These are phyloP conservation scores for Desmophyllum pertusum DNA, from an alignment of 92 coral and sea anemone species.

Conservation along the genomic window DNA sequence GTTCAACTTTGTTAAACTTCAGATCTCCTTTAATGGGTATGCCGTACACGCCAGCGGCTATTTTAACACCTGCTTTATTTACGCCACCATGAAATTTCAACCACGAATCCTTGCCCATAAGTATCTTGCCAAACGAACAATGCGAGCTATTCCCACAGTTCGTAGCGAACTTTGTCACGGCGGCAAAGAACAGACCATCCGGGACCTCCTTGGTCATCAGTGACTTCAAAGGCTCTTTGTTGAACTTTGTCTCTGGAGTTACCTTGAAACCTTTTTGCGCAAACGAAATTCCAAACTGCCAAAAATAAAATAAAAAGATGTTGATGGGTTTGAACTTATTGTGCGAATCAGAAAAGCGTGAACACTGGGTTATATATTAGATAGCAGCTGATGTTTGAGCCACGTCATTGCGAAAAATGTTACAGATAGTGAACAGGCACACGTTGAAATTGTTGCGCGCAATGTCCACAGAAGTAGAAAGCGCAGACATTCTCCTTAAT, in stretches of 20 bases:
- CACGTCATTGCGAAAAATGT: neutral
- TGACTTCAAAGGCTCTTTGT: constrained; percentile 63
- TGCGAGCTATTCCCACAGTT: constrained; percentile 55
- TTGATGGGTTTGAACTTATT: neutral
- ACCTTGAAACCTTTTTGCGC: constrained; percentile 73
- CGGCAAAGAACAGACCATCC: constrained; percentile 67
- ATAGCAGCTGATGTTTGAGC: too few relatives aligned
- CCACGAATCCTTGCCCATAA: constrained; percentile 66
- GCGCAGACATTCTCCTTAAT: too few relatives aligned
- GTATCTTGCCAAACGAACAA: constrained; percentile 53
- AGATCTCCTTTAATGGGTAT: constrained; percentile 67
- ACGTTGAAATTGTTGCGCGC: too few relatives aligned
- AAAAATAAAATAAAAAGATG: neutral
- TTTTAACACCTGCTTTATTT: constrained; percentile 52
- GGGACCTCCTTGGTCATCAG: constrained; percentile 55
- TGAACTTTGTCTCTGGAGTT: constrained; percentile 52
- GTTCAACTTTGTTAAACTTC: constrained; percentile 78
- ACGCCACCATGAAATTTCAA: constrained; percentile 54
- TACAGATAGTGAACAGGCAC: too few relatives aligned
- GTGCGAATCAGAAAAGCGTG: too few relatives aligned
- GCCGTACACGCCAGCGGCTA: constrained; percentile 55
- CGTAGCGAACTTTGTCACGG: constrained; percentile 55
- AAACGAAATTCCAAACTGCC: constrained; percentile 65
- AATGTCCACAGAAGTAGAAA: neutral
- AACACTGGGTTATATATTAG: too few relatives aligned